phyloP scores from a whole-genome alignment of 1,140 invertebrate genomes.

The Micrasema longulum region DNA sequence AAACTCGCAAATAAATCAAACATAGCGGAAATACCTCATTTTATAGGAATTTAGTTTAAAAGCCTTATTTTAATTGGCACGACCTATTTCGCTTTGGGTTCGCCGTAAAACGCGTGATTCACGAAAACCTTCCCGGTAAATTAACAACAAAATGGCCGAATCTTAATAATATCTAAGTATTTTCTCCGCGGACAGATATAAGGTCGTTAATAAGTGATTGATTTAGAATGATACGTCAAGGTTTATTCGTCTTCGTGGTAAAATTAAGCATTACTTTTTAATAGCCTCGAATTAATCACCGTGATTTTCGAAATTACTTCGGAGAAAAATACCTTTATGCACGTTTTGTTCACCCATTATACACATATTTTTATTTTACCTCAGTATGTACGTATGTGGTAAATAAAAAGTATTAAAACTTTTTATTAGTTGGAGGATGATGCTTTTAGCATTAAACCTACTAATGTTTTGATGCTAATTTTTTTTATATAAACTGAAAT shows the following conservation, averaged over 20 bases:
- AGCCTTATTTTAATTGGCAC: conserved; percentile 18
- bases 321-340: no score
- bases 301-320: neutral
- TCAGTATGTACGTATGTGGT: no score
- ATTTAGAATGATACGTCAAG: conserved; percentile 29
- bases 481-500: no score
- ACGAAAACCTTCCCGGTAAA: conserved; percentile 27
- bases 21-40: conserved; percentile 19
- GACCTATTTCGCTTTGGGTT: neutral
- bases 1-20: conserved; percentile 13
- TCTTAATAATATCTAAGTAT: neutral
- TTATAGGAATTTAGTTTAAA: conserved; percentile 5
- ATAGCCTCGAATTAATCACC: neutral
- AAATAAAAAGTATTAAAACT: no score
- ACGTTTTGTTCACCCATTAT: no score
- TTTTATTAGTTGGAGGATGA: no score
- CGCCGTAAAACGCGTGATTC: conserved; percentile 19
- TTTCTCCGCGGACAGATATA: neutral
- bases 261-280: neutral
- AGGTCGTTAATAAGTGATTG: conserved; percentile 37
- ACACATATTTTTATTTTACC: no score
- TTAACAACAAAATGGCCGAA: conserved; percentile 5
- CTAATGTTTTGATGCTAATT: no score
- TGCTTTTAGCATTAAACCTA: no score
- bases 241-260: neutral